Conservation (phyloP, 2,113 vertebrate genomes). For the Etheostoma cragini region DNA sequence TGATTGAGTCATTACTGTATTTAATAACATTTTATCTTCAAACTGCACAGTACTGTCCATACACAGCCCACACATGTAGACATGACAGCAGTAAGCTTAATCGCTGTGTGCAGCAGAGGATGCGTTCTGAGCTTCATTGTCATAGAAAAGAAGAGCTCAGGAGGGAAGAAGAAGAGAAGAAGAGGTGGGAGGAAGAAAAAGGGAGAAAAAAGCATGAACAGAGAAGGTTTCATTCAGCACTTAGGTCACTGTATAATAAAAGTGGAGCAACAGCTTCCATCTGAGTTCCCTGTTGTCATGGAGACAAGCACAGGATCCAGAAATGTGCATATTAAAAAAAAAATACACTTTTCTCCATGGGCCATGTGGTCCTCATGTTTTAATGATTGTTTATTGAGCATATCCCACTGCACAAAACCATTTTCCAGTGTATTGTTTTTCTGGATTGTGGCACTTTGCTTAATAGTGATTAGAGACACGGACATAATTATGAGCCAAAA, state of each 20-base stretch:
- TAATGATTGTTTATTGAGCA: not conserved
- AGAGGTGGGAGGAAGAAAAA: not conserved
- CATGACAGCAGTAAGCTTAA: not conserved
- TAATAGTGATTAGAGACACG: not conserved
- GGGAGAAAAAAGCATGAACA: not conserved
- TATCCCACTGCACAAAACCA: not conserved
- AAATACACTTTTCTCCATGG: not conserved
- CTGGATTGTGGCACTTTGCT: not conserved
- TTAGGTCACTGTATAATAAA: not conserved
- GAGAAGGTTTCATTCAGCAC: constrained; percentile 16
- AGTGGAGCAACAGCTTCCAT: constrained; percentile 17
- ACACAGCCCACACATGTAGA: constrained; percentile 6
- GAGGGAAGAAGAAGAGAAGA: not conserved
- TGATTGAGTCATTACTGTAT: not conserved
- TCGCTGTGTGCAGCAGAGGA: not conserved
- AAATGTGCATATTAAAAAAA: not conserved
- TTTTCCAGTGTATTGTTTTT: no score
- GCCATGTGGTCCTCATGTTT: not conserved
- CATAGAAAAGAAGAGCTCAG: constrained; percentile 6
- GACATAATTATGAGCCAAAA: not conserved
- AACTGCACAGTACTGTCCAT: not conserved
- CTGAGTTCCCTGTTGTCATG: constrained; percentile 52
- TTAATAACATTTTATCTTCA: not conserved
- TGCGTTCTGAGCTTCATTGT: constrained; percentile 6
- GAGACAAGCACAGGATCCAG: constrained; percentile 39